Evolutionary conservation across 2,113 vertebrate species (phyloP).

Genomic region (Himantopus leucocephalus): DNA sequence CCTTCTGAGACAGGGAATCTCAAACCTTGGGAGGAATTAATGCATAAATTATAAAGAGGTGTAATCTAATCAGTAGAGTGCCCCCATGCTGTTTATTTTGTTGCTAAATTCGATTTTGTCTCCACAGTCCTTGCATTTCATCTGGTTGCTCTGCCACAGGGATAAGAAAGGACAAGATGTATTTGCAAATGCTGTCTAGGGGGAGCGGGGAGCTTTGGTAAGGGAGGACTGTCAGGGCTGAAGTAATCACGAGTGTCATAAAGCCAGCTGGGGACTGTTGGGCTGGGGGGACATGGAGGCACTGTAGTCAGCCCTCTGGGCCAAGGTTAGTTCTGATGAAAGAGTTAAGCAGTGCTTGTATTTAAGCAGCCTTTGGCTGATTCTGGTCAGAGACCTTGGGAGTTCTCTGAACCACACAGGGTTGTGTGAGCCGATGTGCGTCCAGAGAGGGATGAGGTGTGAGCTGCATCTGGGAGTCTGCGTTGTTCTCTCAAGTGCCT

Average conservation of each 20-base stretch:
- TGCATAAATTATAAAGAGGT: slow-evolving; percentile 31
- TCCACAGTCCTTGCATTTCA: slow-evolving; percentile 18
- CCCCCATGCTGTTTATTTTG: slow-evolving; percentile 52
- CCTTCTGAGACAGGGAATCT: not conserved
- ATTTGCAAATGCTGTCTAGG: not conserved
- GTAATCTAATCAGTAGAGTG: slow-evolving; percentile 29
- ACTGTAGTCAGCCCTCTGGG: not conserved
- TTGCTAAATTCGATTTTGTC: slow-evolving; percentile 38
- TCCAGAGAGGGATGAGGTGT: not conserved
- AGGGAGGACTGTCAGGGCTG: not conserved
- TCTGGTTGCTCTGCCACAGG: not conserved
- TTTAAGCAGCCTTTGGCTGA: not conserved
- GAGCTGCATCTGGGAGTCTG: not conserved
- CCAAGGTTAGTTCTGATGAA: not conserved
- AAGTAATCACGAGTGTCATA: not conserved
- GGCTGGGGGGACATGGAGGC: not conserved
- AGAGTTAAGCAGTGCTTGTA: not conserved
- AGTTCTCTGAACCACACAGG: not conserved
- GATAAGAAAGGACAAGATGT: not conserved
- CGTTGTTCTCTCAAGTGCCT: not conserved
- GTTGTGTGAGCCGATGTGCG: not conserved
- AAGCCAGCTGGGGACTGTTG: not conserved
- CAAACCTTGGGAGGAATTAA: slow-evolving; percentile 10
- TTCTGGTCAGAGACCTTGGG: not conserved
- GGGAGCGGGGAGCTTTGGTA: not conserved